phyloP scores from a whole-genome alignment of 1,140 invertebrate genomes.

The Amyelois transitella region DNA sequence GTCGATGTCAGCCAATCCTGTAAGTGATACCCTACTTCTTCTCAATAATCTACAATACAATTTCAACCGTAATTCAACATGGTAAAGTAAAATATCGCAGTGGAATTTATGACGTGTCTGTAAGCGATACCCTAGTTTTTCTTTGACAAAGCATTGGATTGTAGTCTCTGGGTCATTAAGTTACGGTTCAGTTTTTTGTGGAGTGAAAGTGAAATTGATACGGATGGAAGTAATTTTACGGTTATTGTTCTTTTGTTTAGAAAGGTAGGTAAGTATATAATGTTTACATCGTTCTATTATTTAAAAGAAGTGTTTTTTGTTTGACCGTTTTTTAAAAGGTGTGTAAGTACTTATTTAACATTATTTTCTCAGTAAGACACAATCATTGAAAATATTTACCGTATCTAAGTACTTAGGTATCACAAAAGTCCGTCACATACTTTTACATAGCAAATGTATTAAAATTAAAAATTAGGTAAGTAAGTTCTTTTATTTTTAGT shows the following conservation, averaged over 20 bases:
- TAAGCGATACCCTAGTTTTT: conserved; percentile 65
- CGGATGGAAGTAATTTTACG: conserved; percentile 33
- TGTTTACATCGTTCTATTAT: background rate
- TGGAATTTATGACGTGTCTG: conserved; percentile 26
- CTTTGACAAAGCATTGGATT: conserved; percentile 21
- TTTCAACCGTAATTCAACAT: conserved; percentile 14
- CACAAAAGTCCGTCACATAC: too few relatives aligned
- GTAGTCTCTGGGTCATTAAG: conserved; percentile 7
- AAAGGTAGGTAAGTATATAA: background rate
- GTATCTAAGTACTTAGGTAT: too few relatives aligned
- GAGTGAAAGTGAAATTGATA: conserved; percentile 49
- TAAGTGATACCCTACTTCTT: conserved; percentile 68
- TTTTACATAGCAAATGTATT: too few relatives aligned
- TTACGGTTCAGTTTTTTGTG: conserved; percentile 24
- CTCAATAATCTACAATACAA: conserved; percentile 23
- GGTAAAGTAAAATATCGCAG: conserved; percentile 26
- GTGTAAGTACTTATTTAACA: too few relatives aligned
- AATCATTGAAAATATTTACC: too few relatives aligned
- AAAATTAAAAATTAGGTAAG: too few relatives aligned
- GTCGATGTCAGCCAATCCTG: conserved; percentile 61
- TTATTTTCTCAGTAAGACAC: too few relatives aligned
- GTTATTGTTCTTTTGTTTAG: conserved; percentile 15
- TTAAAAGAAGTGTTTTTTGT: background rate
- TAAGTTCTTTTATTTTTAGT: too few relatives aligned
- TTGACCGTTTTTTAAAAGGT: too few relatives aligned